Base-by-base conservation (phyloP, 2,888 invertebrate genomes). In the Crioceris asparagi region DNA sequence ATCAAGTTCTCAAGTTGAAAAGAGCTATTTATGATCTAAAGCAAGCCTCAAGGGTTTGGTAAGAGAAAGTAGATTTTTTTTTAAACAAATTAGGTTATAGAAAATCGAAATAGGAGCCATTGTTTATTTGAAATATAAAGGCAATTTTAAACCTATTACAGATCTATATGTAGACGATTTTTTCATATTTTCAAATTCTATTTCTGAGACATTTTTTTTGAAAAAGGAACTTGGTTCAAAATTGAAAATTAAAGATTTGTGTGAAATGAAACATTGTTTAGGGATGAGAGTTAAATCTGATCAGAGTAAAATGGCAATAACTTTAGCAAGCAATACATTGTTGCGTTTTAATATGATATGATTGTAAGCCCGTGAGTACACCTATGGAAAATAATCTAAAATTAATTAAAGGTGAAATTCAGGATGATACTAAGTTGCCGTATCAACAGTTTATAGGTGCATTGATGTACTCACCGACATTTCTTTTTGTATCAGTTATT, bases 381-480 rank as follows among this genome's bases (percentile, higher is more conserved):
- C 44, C 44, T 16, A 32, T 43, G 26, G 36, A 45, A 35, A 16
- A 33, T 29, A 38, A 11, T 14, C 27, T n/a, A 23, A 29, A 30
- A 31, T 37, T 30, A 12, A 17, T 17, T 25, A 15, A 25, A 29
- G 15, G 19, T 3, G 17, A 31, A 21, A 34, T 35, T 12, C 12
- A 15, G 16, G 14, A 17, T 5, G 30, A 38, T 26, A 11, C 27
- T 23, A 17, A 10, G 6, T 15, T 21, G 10, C 42, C 39, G 16
- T 44, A 43, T 38, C 47, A 49, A 34, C 30, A 47, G 21, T 23
- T 49, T 7, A 44, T 48, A n/a, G 49, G 47, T 2, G 35, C 40
- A 15, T 25, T 48, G 3, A 39, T 39, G 42, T 42, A 39, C n/a
- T 23, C 39, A 14, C 52, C 3, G 50, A 50, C 29, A 50, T 50